Percentiles rank a stretch among this genome's conserved stretches.
These are phyloP conservation scores for Phorcus lineatus DNA, from an alignment of 2,888 invertebrate genomes.

Conservation along the genomic window DNA sequence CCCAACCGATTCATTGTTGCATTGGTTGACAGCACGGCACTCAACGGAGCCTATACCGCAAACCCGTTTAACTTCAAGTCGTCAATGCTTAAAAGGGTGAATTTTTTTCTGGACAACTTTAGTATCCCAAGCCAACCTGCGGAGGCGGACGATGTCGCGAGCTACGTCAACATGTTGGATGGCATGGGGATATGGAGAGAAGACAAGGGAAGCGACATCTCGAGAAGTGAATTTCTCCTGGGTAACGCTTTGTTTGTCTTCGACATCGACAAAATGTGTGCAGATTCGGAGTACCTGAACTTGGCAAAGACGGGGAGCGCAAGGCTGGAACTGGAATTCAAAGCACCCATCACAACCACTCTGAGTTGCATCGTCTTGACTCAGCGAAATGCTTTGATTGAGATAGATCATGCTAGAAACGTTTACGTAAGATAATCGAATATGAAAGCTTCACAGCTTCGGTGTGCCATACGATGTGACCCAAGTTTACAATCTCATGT, in stretches of 20 bases:
- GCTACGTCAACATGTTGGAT: background rate
- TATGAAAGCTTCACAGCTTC: background rate
- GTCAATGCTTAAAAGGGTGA: background rate
- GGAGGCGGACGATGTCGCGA: background rate
- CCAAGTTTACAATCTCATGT: background rate
- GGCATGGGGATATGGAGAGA: background rate
- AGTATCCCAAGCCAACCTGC: background rate
- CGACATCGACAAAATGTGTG: background rate
- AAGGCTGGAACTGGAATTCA: background rate
- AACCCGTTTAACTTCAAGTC: background rate
- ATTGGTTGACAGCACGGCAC: background rate
- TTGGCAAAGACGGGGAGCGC: background rate
- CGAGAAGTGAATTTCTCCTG: background rate
- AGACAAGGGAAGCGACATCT: background rate
- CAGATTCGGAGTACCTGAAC: background rate
- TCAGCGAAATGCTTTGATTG: background rate
- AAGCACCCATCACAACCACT: background rate
- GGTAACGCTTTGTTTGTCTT: background rate
- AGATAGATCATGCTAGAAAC: background rate
- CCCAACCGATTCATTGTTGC: background rate
- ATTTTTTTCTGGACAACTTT: background rate
- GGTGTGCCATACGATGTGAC: background rate
- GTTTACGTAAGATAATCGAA: background rate
- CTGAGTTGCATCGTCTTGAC: background rate
- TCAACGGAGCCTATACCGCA: background rate